These are phyloP conservation scores for Pocillopora damicornis DNA, from an alignment of 64 coral and sea anemone species.

Conservation along the genomic window DNA sequence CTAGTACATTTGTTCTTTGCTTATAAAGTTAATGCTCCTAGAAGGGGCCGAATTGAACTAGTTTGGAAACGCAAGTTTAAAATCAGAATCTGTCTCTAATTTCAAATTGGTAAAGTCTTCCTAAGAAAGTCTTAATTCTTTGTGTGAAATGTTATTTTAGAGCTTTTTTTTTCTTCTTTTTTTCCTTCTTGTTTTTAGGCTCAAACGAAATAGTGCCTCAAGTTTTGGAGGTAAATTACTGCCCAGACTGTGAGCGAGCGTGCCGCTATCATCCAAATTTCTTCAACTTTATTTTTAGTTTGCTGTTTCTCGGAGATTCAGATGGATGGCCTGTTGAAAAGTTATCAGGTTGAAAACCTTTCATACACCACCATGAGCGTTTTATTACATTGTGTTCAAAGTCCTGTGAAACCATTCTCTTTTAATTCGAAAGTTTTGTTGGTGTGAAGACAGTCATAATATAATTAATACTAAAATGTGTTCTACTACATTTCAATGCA, in stretches of 20 bases:
- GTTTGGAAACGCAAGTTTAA: too few species aligned
- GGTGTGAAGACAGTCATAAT: neutral
- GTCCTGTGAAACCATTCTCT: too few species aligned
- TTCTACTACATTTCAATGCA: neutral
- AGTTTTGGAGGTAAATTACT: constrained; percentile 85
- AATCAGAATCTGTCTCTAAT: too few species aligned
- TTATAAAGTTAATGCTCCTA: neutral
- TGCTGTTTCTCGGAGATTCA: constrained; percentile 76
- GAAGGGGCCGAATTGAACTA: too few species aligned
- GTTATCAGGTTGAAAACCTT: neutral
- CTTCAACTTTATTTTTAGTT: constrained; percentile 82
- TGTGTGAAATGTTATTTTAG: neutral
- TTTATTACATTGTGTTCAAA: neutral
- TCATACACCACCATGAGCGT: neutral
- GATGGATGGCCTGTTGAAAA: constrained; percentile 69
- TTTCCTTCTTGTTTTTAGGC: constrained; percentile 47
- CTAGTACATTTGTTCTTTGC: neutral
- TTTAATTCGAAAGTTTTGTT: too few species aligned
- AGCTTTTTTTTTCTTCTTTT: neutral
- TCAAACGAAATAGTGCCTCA: constrained; percentile 84
- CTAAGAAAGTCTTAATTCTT: neutral
- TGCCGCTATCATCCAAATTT: constrained; percentile 83
- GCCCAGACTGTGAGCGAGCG: constrained; percentile 77
- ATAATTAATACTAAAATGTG: neutral
- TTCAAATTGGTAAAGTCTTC: neutral